Conservation (phyloP, 2,888 invertebrate species). For the Ephialtes manifestator region DNA sequence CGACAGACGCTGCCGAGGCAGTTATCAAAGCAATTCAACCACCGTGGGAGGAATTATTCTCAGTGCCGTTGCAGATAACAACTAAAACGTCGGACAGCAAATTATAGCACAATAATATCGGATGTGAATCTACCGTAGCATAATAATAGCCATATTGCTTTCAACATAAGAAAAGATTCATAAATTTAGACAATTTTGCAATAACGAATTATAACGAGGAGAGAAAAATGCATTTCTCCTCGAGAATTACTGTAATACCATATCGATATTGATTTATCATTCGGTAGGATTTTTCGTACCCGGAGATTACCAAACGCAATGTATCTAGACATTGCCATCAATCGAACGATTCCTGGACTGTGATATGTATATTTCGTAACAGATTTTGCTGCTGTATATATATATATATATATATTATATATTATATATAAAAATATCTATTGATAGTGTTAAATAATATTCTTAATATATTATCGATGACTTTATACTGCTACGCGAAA, state of each 20-base stretch:
- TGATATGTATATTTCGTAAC: constrained; percentile 73
- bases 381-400: constrained; percentile 60
- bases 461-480: constrained; percentile 40
- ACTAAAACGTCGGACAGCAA: constrained; percentile 62
- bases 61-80: constrained; percentile 86
- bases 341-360: constrained; percentile 64
- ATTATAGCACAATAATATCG: constrained; percentile 5
- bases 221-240: constrained; percentile 3
- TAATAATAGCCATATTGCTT: constrained; percentile 10
- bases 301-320: neutral
- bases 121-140: neutral
- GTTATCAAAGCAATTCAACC: constrained; percentile 86
- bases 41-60: constrained; percentile 88
- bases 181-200: constrained; percentile 39
- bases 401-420: constrained; percentile 42
- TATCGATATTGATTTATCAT: constrained; percentile 37
- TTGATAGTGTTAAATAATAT: constrained; percentile 25
- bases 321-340: constrained; percentile 35
- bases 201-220: constrained; percentile 10
- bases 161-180: neutral
- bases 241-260: constrained; percentile 3
- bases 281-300: constrained; percentile 6
- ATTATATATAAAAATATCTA: constrained; percentile 53
- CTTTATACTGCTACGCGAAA: constrained; percentile 42
- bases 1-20: constrained; percentile 85